phyloP scores from a whole-genome alignment of 2,113 vertebrate species.

The Xenotilapia flavipinnis region DNA sequence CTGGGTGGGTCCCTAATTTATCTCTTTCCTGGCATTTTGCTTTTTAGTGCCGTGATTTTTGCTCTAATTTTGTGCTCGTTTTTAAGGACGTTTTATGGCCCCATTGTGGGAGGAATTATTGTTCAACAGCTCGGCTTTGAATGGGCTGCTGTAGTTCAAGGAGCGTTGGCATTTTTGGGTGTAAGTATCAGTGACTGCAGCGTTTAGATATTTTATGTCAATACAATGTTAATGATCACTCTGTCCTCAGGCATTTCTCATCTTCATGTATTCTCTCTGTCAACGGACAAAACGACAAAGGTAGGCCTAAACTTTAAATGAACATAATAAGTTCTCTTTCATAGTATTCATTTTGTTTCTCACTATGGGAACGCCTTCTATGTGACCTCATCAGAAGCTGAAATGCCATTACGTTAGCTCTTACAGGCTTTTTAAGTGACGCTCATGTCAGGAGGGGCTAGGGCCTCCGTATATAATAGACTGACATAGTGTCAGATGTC shows the following conservation, averaged over 20 bases:
- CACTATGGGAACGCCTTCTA: background rate
- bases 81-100: slow-evolving; percentile 84
- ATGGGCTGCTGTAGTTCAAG: slow-evolving; percentile 83
- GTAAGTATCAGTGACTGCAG: slow-evolving; percentile 69
- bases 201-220: too few species aligned
- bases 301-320: slow-evolving; percentile 6
- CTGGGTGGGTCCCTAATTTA: slow-evolving; percentile 52
- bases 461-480: background rate
- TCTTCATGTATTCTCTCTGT: slow-evolving; percentile 40
- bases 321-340: background rate
- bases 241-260: slow-evolving; percentile 59
- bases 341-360: background rate
- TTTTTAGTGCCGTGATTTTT: background rate
- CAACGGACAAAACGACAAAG: slow-evolving; percentile 17
- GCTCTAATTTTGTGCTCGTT: background rate
- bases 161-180: slow-evolving; percentile 72
- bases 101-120: slow-evolving; percentile 81
- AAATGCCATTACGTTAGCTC: background rate
- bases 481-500: background rate
- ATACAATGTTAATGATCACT: background rate
- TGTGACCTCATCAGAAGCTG: background rate
- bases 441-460: background rate
- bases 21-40: background rate
- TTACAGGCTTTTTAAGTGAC: background rate
- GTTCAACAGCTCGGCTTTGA: slow-evolving; percentile 83